Conservation (phyloP, 2,888 invertebrate genomes). For the Agriotes lineatus region DNA sequence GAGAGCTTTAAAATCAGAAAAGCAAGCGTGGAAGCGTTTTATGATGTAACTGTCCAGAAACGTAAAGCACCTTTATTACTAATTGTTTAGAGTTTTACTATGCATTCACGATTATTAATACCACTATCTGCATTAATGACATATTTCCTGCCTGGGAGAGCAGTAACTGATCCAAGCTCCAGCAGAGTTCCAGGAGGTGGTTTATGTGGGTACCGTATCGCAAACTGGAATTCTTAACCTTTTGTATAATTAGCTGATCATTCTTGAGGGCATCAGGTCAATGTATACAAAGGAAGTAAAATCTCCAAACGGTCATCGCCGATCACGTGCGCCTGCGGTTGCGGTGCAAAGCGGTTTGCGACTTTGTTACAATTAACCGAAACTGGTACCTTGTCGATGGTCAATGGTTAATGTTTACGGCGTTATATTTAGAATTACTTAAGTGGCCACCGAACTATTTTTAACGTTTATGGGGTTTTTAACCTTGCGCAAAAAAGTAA, state of each 20-base stretch:
- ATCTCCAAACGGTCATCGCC: not conserved
- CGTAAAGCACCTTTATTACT: not conserved
- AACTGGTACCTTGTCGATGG: too few relatives aligned
- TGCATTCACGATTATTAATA: not conserved
- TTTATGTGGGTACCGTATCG: not conserved
- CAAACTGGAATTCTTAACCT: not conserved
- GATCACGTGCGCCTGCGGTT: not conserved
- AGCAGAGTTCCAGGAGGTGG: too few relatives aligned
- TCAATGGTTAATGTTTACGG: too few relatives aligned
- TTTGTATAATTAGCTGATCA: not conserved
- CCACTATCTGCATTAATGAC: not conserved
- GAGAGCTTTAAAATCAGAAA: not conserved
- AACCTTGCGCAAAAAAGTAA: too few relatives aligned
- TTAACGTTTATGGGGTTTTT: too few relatives aligned
- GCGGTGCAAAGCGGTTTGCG: not conserved
- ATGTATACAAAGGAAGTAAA: not conserved
- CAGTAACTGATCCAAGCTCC: too few relatives aligned
- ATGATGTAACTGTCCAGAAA: not conserved
- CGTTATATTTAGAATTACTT: too few relatives aligned
- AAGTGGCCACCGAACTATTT: too few relatives aligned
- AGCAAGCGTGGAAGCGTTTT: not conserved
- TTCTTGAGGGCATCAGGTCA: not conserved
- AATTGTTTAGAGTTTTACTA: not conserved
- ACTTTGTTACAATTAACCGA: not conserved
- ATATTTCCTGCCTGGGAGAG: not conserved